Evolutionary conservation across 2,797 vertebrate genomes (phyloP), one percentile per base, ranked within the genome.

Genomic region (Lepus townsendii): DNA sequence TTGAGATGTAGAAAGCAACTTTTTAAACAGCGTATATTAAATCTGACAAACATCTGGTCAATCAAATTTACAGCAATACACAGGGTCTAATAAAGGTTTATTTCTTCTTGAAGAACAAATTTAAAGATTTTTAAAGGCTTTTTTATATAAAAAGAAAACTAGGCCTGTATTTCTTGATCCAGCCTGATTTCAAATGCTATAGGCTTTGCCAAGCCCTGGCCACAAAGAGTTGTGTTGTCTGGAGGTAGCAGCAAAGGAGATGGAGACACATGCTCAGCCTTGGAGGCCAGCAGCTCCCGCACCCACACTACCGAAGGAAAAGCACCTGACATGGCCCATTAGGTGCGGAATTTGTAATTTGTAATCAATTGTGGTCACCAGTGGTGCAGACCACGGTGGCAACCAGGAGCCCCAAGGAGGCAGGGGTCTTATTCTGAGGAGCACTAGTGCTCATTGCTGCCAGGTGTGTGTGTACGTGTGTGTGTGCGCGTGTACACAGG

Each of bases 31-130:
- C 76, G 5, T 93, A 89, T 80, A 97, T 97, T 92, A 96, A 98
- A 97, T 93, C 97, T 97, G 96, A 98, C 97, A 98, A 97, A 98
- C 98, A 98, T 98, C 98, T 98, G 98, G 97, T 89, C 97, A 97
- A 98, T 98, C 98, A 98, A 97, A 97, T 98, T 98, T 98, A 98
- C 97, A 98, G 97, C 97, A 96, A 97, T 93, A 98, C 98, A 98
- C 96, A 97, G 97, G 97, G 97, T 1, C 60, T 88, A 97, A 96
- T 98, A 98, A 98, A 98, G 97, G 90, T 97, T 98, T 96, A 96
- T 96, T 97, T 98, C 96, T 97, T 98, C 97, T 98, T 98, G 97
- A 98, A 98, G 97, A 98, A 98, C 97, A 98, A 96, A 97, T 97
- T 96, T 96, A 97, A 98, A 97, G 97, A 97, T 97, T 86, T 95